Evolutionary conservation across 2,797 vertebrate species (phyloP).

Genomic region (Pangasius sanitwongsei): DNA sequence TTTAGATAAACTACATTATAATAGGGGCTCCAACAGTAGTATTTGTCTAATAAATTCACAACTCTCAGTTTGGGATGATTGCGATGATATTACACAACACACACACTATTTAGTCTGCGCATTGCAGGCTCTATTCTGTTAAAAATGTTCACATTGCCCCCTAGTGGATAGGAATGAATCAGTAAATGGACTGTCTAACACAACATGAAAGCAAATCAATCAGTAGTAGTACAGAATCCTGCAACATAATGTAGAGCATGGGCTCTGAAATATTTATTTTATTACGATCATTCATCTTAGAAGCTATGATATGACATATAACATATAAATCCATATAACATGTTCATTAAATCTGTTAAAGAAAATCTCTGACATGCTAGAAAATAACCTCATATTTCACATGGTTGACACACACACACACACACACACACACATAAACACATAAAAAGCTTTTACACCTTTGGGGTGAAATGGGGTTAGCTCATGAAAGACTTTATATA

Average conservation of each 20-base stretch:
- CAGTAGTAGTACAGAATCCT: not conserved
- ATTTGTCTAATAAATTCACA: not conserved
- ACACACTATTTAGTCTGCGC: not conserved
- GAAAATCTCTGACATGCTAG: conserved; percentile 11
- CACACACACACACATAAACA: not conserved
- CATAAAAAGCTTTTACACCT: not conserved
- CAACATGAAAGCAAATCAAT: not conserved
- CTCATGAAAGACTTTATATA: not conserved
- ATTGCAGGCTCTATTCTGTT: not conserved
- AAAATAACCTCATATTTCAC: conserved; percentile 4
- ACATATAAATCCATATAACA: not conserved
- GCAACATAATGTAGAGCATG: not conserved
- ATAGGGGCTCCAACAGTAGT: not conserved
- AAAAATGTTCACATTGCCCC: conserved; percentile 9
- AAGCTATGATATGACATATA: not conserved
- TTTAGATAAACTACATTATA: not conserved
- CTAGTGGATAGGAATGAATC: conserved; percentile 14
- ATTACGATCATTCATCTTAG: not conserved
- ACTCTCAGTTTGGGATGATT: not conserved
- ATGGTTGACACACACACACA: not conserved
- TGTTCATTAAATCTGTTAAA: not conserved
- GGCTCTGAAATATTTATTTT: not conserved
- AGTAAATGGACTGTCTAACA: not conserved
- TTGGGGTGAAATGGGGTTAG: not conserved
- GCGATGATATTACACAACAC: not conserved